Base-by-base conservation (phyloP, 2,888 invertebrate genomes). In the Pseudoips prasinana region DNA sequence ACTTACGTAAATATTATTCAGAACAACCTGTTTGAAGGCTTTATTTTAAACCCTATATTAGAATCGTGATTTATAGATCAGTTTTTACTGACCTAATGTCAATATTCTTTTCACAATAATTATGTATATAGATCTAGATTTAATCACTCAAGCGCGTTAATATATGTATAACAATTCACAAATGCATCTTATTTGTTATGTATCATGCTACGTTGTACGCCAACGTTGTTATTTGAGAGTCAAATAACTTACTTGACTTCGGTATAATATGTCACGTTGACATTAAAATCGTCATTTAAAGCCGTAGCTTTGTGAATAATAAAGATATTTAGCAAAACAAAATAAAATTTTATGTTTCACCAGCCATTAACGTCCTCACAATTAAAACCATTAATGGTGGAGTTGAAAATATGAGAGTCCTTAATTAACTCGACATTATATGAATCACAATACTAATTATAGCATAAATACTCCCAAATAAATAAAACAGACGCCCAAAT, bases 401-500 rank as follows among this genome's bases (percentile, higher is more conserved):
- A 3, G 2, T 10, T 29, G 20, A 31, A 29, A 26, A 39, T 36
- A 24, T 38, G 41, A 51, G 38, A 42, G 35, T 42, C 33, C 35
- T 51, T 50, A 32, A 51, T 48, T 39, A 41, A 47, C 32, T 35
- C 22, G 36, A 45, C 41, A 41, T 34, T 39, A 33, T 14, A 37
- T 36, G 45, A 41, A 46, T 44, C 41, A 37, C 39, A 31, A 25
- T 14, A 42, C 32, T 47, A 45, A 44, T 46, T 42, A 52, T 40
- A 46, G 32, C 31, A 31, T 33, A 38, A 43, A 45, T 41, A 50
- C 25, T 42, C 34, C 38, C 44, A 33, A 32, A 38, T 44, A 33
- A 47, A 51, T 25, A 25, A 50, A 37, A 42, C 29, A 20, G 10
- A 44, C 46, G 5, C 14, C 52, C 39, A 53, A 56, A 56, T 32